Evolutionary conservation across 2,888 invertebrate genomes (phyloP), one percentile per base, ranked within the genome.

Genomic region (Conchocele bisecta): DNA sequence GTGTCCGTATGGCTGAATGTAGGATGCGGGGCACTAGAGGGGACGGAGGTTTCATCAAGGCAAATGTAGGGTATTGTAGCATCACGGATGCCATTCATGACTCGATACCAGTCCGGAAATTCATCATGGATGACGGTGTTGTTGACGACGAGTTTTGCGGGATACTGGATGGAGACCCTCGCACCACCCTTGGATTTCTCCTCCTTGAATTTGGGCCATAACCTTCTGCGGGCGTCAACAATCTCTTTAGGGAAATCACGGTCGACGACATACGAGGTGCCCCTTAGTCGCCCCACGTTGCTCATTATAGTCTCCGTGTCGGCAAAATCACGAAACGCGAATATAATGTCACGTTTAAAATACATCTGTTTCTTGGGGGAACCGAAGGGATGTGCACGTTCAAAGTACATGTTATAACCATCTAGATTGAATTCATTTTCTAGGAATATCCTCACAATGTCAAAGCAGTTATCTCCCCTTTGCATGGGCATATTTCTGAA

Each of bases 391-490:
- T 48, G 56, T 7, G 56, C 65, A 28, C 65, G 56, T 1, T 37
- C 28, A 28, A 65, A 17, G 26, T 54, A 64, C n/a, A 57, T 41
- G 4, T 29, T n/a, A 35, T 17, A 13, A 13, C 56, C 44, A 24
- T 65, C 65, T 2, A 65, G 42, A 26, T 35, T 39, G 13, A 57
- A 22, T 15, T 48, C 37, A n/a, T 67, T 59, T 17, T 7, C 28
- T 2, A 57, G 26, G 24, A 65, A 44, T 22, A 28, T n/a, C 13
- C 57, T 33, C 3, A 57, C 33, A 9, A 46, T 13, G 2, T 39
- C n/a, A 15, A 57, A 57, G 42, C 65, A 65, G 26, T 44, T 65
- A 20, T 65, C 57, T 2, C 46, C 65, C 15, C 3, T 29, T 22
- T 65, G 46, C 31, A 57, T 57, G 35, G 29, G 4, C 9, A 65